Percentiles rank a stretch among this genome's conserved stretches.
phyloP scores from a whole-genome alignment of 2,888 invertebrate species.

The Macrophya annulata region DNA sequence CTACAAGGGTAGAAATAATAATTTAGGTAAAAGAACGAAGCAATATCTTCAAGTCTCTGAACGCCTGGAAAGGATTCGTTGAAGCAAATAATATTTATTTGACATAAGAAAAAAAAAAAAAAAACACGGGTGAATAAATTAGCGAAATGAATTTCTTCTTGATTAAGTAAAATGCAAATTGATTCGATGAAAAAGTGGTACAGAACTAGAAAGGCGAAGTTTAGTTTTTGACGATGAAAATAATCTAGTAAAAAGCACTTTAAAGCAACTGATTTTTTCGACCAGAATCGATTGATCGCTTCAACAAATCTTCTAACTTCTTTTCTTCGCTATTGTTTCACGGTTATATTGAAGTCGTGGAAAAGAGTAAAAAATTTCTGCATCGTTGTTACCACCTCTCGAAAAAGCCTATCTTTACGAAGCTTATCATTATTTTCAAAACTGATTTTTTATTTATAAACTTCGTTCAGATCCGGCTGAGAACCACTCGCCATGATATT shows the following conservation, averaged over 20 bases:
- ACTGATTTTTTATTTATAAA: background rate
- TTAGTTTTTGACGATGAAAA: background rate
- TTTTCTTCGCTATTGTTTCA: background rate
- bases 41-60: background rate
- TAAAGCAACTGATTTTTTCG: background rate
- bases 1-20: background rate
- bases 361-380: background rate
- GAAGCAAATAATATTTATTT: background rate
- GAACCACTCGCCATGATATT: slow-evolving; percentile 71
- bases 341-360: background rate
- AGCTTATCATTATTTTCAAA: background rate
- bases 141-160: background rate
- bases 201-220: background rate
- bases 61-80: background rate
- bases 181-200: background rate
- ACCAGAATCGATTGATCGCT: background rate
- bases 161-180: background rate
- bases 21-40: background rate
- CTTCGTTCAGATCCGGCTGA: slow-evolving; percentile 61
- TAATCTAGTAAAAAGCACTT: background rate
- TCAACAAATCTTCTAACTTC: background rate
- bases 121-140: background rate
- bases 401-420: background rate
- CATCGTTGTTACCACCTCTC: background rate
- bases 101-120: background rate